Conservation (phyloP, 2,888 invertebrate species). For the Ophion ventricosus region DNA sequence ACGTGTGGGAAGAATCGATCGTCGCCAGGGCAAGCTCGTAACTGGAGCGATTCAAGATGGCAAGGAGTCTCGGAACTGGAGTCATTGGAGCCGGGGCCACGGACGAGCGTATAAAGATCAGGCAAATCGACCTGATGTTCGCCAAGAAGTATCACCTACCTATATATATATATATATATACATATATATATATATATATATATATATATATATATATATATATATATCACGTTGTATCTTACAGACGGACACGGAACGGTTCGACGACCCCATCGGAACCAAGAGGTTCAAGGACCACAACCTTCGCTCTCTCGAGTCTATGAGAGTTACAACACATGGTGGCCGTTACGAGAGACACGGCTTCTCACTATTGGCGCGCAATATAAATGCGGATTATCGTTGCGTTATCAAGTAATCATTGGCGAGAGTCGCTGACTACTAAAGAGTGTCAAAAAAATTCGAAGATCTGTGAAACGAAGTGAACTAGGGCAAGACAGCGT, state of each 20-base stretch:
- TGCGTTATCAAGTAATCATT: neutral
- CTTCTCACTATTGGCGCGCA: neutral
- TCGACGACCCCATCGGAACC: conserved; percentile 69
- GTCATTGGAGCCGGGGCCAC: conserved; percentile 23
- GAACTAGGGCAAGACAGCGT: no score
- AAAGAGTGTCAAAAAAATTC: no score
- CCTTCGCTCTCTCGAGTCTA: conserved; percentile 47
- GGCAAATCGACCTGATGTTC: conserved; percentile 55
- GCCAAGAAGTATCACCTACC: conserved; percentile 29
- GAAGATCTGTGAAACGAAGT: no score
- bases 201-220: conserved; percentile 5
- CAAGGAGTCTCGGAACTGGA: conserved; percentile 35
- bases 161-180: conserved; percentile 15
- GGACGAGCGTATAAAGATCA: conserved; percentile 45
- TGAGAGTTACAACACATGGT: conserved; percentile 36
- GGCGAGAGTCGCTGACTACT: no score
- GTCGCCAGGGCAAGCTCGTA: conserved; percentile 60
- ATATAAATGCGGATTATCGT: neutral
- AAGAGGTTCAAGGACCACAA: conserved; percentile 74
- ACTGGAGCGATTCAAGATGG: conserved; percentile 72
- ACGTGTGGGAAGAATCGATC: conserved; percentile 61
- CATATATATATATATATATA: conserved; percentile 6
- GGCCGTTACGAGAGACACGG: conserved; percentile 16
- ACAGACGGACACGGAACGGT: conserved; percentile 62
- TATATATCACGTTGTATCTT: conserved; percentile 30